Evolutionary conservation across 53 echinoderm and acorn worm species (phyloP).

Genomic region (Actinopyga echinites): DNA sequence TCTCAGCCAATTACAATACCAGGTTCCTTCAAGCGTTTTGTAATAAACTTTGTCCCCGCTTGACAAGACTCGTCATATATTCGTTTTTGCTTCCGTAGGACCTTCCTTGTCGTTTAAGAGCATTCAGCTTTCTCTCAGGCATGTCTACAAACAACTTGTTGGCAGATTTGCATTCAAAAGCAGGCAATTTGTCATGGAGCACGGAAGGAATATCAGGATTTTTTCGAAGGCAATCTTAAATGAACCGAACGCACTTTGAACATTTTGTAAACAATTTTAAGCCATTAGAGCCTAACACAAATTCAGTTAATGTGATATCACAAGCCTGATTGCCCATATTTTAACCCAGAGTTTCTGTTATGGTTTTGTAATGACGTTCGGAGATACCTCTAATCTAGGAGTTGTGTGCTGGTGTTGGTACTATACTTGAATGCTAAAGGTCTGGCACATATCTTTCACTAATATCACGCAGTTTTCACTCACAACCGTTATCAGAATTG

Average conservation of each 20-base stretch:
- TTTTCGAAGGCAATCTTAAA: not conserved
- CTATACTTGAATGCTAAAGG: not conserved
- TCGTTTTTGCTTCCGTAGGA: conserved; percentile 20
- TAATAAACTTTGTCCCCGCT: conserved; percentile 27
- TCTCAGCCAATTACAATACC: conserved; percentile 23
- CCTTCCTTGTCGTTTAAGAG: conserved; percentile 20
- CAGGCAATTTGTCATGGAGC: conserved; percentile 21
- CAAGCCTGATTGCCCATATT: conserved; percentile 3
- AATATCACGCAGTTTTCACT: conserved; percentile 26
- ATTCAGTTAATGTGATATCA: not conserved
- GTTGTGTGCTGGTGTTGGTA: not conserved
- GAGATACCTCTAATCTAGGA: conserved; percentile 9
- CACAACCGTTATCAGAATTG: conserved; percentile 38
- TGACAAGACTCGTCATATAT: conserved; percentile 12
- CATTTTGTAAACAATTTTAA: conserved; percentile 29
- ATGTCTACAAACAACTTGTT: conserved; percentile 2
- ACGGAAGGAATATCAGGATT: conserved; percentile 32
- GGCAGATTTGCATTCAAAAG: conserved; percentile 19
- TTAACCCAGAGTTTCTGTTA: not conserved
- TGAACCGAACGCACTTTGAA: conserved; percentile 11
- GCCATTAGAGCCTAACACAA: conserved; percentile 7
- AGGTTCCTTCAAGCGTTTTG: conserved; percentile 12
- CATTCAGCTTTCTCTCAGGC: conserved; percentile 5
- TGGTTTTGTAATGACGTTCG: not conserved
- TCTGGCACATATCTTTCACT: conserved; percentile 18